Conservation (phyloP, 1,140 invertebrate genomes). For the Drosophila navojoa region DNA sequence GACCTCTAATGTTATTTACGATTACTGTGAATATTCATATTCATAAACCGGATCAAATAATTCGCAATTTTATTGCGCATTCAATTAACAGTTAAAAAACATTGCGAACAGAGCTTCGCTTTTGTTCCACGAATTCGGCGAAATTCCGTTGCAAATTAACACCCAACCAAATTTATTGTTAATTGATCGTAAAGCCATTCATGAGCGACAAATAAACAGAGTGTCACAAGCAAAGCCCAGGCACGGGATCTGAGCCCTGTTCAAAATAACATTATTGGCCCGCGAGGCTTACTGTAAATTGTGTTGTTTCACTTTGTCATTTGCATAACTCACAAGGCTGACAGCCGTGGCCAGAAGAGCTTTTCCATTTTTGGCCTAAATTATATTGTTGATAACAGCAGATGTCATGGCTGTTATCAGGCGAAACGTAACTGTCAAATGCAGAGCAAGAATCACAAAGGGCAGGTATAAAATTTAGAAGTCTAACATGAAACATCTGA, state of each 20-base stretch:
- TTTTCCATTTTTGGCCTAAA: conserved; percentile 26
- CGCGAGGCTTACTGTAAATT: conserved; percentile 22
- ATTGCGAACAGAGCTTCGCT: conserved; percentile 8
- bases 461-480: not conserved
- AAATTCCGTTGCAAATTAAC: conserved; percentile 18
- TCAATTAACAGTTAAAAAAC: conserved; percentile 21
- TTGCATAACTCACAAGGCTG: conserved; percentile 9
- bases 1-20: not conserved
- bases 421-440: conserved; percentile 22
- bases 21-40: not conserved
- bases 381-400: conserved; percentile 27
- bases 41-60: conserved; percentile 1
- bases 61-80: conserved; percentile 10
- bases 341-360: conserved; percentile 6
- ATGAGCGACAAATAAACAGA: conserved; percentile 1
- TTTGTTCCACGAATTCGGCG: not conserved
- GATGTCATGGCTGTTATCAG: conserved; percentile 14
- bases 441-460: conserved; percentile 8
- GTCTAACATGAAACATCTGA: not conserved
- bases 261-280: conserved; percentile 5
- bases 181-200: not conserved
- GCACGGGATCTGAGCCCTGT: conserved; percentile 17
- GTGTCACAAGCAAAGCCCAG: conserved; percentile 25
- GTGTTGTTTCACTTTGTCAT: conserved; percentile 32
- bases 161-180: not conserved